Conservation (phyloP, 1,140 invertebrate genomes). For the Mylabris phalerata region DNA sequence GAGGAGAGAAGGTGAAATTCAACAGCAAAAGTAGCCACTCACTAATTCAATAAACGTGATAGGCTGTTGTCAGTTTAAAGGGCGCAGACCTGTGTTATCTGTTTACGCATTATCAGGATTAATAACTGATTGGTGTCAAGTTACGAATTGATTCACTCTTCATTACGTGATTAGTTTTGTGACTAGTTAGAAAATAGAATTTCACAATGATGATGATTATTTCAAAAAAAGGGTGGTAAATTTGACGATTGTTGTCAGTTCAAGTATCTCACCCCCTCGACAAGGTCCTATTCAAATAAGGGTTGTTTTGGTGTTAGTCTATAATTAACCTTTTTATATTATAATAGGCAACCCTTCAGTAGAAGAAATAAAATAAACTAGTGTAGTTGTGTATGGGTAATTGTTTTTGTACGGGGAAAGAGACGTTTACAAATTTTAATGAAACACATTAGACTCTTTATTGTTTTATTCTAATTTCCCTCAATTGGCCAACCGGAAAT, state of each 20-base stretch:
- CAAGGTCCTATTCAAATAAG: background rate
- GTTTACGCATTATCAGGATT: slow-evolving; percentile 32
- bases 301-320: slow-evolving; percentile 21
- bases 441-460: slow-evolving; percentile 23
- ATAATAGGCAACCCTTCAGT: slow-evolving; percentile 29
- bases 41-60: slow-evolving; percentile 25
- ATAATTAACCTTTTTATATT: slow-evolving; percentile 30
- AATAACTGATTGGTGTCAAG: slow-evolving; percentile 39
- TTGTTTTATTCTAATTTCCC: slow-evolving; percentile 31
- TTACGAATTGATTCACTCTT: slow-evolving; percentile 35
- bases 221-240: too few species aligned
- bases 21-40: too few species aligned
- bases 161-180: slow-evolving; percentile 28
- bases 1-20: too few species aligned
- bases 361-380: slow-evolving; percentile 32
- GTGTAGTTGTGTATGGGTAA: slow-evolving; percentile 22
- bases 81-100: background rate
- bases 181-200: too few species aligned
- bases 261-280: too few species aligned
- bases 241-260: too few species aligned
- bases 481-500: too few species aligned
- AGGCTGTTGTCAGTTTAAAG: background rate
- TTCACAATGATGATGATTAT: too few species aligned
- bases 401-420: slow-evolving; percentile 22
- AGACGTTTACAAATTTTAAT: slow-evolving; percentile 31